Evolutionary conservation across 1,140 invertebrate species (phyloP).

Genomic region (Cataglyphis hispanica): DNA sequence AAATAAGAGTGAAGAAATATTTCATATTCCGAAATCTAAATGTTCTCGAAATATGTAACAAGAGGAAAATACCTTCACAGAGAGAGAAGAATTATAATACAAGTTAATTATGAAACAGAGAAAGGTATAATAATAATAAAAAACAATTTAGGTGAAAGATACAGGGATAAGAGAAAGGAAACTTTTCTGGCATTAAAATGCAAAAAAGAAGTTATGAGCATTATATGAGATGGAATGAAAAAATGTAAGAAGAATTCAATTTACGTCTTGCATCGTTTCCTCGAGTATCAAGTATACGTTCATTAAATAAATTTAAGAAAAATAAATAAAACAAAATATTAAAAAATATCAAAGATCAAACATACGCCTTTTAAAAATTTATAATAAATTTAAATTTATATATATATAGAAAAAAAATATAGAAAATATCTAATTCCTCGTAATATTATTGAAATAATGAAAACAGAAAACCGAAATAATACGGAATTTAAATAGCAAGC

Average conservation of each 20-base stretch:
- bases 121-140: conserved; percentile 58
- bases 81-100: conserved; percentile 46
- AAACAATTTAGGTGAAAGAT: conserved; percentile 49
- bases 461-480: too few species aligned
- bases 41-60: conserved; percentile 7
- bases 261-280: conserved; percentile 28
- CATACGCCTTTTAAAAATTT: not conserved
- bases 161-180: conserved; percentile 45
- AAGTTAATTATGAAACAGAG: conserved; percentile 61
- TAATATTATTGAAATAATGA: too few species aligned
- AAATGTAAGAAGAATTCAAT: conserved; percentile 45
- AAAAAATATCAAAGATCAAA: conserved; percentile 2
- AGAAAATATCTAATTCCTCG: not conserved
- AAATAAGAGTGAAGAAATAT: not conserved
- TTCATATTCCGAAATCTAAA: conserved; percentile 15
- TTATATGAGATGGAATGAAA: not conserved
- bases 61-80: conserved; percentile 14
- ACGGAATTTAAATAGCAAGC: not conserved
- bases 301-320: conserved; percentile 6
- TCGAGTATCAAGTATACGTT: conserved; percentile 35
- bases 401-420: too few species aligned
- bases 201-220: conserved; percentile 52
- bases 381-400: too few species aligned
- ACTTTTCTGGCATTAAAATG: conserved; percentile 43
- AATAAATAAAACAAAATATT: not conserved